phyloP scores from a whole-genome alignment of 2,113 vertebrate species.

The Phasianus colchicus region DNA sequence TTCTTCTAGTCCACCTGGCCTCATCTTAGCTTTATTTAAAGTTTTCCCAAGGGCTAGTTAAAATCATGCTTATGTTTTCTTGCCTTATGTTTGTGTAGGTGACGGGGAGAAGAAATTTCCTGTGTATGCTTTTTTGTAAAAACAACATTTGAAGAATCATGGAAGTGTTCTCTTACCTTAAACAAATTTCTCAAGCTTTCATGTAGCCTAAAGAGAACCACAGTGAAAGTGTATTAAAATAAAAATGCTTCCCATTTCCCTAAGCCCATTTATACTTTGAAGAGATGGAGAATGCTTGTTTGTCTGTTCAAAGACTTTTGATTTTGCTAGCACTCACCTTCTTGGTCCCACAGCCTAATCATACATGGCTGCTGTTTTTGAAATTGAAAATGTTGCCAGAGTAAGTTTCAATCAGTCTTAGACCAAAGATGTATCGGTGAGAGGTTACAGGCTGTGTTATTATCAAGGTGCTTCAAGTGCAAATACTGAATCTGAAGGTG shows the following conservation, averaged over 20 bases:
- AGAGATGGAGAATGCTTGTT: not conserved
- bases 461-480: not conserved
- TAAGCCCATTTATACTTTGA: not conserved
- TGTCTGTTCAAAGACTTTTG: not conserved
- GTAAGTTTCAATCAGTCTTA: not conserved
- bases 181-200: not conserved
- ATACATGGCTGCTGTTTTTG: not conserved
- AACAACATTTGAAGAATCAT: rapidly evolving
- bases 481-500: not conserved
- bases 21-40: not conserved
- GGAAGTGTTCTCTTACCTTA: not conserved
- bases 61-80: constrained; percentile 32
- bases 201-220: not conserved
- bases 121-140: not conserved
- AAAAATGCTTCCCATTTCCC: not conserved
- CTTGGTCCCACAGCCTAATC: not conserved
- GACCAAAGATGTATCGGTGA: not conserved
- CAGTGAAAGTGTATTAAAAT: not conserved
- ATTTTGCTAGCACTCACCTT: not conserved
- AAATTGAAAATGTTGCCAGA: not conserved
- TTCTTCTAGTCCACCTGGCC: constrained; percentile 42
- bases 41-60: constrained; percentile 30
- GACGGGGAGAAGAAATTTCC: constrained; percentile 15
- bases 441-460: not conserved
- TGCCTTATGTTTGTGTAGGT: not conserved